Conservation (phyloP, 2,888 invertebrate genomes). For the Eupithecia tripunctaria region DNA sequence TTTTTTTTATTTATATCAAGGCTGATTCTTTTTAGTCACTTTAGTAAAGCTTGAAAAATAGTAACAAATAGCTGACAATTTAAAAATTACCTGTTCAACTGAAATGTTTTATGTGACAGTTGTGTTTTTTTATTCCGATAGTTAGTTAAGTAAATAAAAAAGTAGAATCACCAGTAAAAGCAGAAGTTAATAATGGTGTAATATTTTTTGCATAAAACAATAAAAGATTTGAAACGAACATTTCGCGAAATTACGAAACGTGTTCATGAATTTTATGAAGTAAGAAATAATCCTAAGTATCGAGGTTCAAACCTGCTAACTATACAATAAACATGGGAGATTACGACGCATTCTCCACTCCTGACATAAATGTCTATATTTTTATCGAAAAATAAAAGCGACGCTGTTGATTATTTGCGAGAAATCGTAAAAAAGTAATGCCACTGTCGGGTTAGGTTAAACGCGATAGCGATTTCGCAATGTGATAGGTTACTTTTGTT, state of each 20-base stretch:
- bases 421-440: conserved; percentile 59
- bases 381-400: conserved; percentile 58
- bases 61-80: not conserved
- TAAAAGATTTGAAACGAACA: not conserved
- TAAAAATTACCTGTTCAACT: not conserved
- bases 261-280: not conserved
- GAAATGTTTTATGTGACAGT: too few species aligned
- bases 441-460: conserved; percentile 7
- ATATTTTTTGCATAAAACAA: not conserved
- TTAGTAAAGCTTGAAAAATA: not conserved
- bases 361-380: conserved; percentile 64
- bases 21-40: too few species aligned
- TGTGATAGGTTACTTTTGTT: not conserved
- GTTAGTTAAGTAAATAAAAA: not conserved
- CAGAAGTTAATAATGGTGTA: not conserved
- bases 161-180: not conserved
- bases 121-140: not conserved
- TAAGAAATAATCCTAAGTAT: conserved; percentile 5
- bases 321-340: conserved; percentile 53
- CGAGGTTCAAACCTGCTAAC: conserved; percentile 48
- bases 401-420: conserved; percentile 55
- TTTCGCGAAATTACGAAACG: not conserved
- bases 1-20: too few species aligned
- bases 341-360: conserved; percentile 52
- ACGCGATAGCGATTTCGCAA: conserved; percentile 18